Percentiles rank a stretch among this genome's conserved stretches.
Conservation (phyloP, 2,113 vertebrate species). For the Hemiprocne comata region DNA sequence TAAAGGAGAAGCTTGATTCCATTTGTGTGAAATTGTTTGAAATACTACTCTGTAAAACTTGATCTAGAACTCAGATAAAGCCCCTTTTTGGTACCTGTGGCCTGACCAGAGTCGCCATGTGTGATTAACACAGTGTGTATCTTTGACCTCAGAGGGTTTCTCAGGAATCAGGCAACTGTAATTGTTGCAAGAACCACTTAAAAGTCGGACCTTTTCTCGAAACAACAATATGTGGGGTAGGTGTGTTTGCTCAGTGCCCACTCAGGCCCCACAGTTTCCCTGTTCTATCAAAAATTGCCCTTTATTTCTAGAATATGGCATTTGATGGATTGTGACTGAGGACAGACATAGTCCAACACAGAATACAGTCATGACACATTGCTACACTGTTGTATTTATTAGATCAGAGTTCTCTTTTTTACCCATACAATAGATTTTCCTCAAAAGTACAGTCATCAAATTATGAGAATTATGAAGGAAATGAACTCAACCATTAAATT, state of each 20-base stretch:
- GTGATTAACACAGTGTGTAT: conserved; percentile 69
- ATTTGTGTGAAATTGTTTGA: conserved; percentile 79
- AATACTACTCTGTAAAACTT: conserved; percentile 73
- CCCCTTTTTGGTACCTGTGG: conserved; percentile 58
- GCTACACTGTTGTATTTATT: neutral
- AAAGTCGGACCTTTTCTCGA: conserved; percentile 43
- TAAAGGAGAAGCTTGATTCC: conserved; percentile 68
- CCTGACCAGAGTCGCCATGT: conserved; percentile 11
- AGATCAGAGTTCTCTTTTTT: neutral
- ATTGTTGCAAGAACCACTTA: conserved; percentile 63
- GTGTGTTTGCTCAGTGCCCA: neutral
- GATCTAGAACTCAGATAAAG: conserved; percentile 75
- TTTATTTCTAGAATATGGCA: neutral
- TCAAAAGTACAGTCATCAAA: neutral
- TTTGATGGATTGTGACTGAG: neutral
- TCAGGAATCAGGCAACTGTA: conserved; percentile 12
- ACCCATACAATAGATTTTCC: neutral
- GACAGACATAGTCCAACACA: neutral
- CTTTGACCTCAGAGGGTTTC: conserved; percentile 74
- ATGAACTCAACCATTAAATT: neutral
- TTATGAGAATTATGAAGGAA: neutral
- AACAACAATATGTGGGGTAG: neutral
- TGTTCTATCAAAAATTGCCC: neutral
- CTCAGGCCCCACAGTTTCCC: neutral
- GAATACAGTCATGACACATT: neutral